Percentiles rank a stretch among this genome's conserved stretches.
Conservation (phyloP, 2,888 invertebrate species). For the Erynnis tages region DNA sequence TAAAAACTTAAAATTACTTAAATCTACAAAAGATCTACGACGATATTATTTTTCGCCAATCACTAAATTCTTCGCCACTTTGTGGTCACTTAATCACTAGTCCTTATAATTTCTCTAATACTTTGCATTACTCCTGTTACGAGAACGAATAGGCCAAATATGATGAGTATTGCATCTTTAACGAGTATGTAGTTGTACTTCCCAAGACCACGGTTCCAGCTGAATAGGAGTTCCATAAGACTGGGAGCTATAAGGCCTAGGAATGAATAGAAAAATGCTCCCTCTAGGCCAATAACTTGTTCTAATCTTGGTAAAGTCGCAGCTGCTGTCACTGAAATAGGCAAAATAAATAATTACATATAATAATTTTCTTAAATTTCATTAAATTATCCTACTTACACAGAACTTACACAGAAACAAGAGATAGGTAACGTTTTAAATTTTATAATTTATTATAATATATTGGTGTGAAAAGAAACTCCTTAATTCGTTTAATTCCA, state of each 20-base stretch:
- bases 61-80: background rate
- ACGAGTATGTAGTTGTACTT: slow-evolving; percentile 84
- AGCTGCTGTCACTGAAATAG: slow-evolving; percentile 63
- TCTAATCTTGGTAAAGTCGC: slow-evolving; percentile 64
- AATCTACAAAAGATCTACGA: no score
- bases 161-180: slow-evolving; percentile 83
- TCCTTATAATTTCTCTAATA: slow-evolving; percentile 64
- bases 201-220: slow-evolving; percentile 86
- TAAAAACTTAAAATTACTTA: no score
- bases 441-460: no score
- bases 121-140: slow-evolving; percentile 83
- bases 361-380: no score
- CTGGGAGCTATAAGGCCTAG: slow-evolving; percentile 89
- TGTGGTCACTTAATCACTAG: slow-evolving; percentile 34
- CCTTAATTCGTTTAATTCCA: no score
- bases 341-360: background rate
- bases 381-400: no score
- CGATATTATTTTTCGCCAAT: background rate
- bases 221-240: slow-evolving; percentile 85
- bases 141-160: slow-evolving; percentile 85
- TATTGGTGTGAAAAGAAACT: no score
- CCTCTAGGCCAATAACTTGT: slow-evolving; percentile 74
- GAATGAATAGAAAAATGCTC: slow-evolving; percentile 84
- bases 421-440: no score
- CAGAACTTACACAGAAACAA: no score